A percentile compares a stretch with the other conserved stretches of the same genome.
These are phyloP conservation scores for Heliangelus exortis DNA, from an alignment of 2,797 vertebrate genomes.

Conservation along the genomic window DNA sequence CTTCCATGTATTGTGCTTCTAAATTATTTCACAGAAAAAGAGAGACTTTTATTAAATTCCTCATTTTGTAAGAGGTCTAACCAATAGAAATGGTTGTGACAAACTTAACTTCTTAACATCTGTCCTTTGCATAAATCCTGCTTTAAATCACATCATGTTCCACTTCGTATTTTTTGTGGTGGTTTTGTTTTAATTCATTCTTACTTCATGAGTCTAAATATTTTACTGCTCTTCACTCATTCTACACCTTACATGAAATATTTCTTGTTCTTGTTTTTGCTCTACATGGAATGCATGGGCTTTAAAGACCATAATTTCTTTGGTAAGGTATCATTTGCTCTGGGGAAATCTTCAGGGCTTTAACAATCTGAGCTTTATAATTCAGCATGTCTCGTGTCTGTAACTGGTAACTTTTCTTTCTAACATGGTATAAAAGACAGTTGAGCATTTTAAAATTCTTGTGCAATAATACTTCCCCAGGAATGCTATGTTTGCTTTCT, in stretches of 20 bases:
- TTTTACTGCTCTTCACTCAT: conserved; percentile 65
- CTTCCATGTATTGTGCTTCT: background rate
- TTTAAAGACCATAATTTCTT: conserved; percentile 89
- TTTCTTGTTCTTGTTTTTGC: conserved; percentile 83
- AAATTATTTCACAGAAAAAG: background rate
- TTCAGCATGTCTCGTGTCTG: conserved; percentile 27
- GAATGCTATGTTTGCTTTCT: background rate
- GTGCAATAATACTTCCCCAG: background rate
- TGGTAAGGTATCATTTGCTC: conserved; percentile 87
- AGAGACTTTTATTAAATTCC: background rate
- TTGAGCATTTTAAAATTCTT: background rate
- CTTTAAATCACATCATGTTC: conserved; percentile 55
- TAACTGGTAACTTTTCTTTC: background rate
- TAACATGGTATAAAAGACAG: background rate
- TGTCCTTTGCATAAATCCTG: conserved; percentile 25
- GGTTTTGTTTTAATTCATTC: conserved; percentile 64
- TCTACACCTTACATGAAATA: conserved; percentile 76
- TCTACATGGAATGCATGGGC: conserved; percentile 84
- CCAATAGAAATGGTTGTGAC: background rate
- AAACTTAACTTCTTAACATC: background rate
- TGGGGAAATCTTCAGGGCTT: conserved; percentile 67
- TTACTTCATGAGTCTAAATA: conserved; percentile 53
- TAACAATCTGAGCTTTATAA: conserved; percentile 1
- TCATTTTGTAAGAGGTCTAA: background rate
- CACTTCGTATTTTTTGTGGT: conserved; percentile 35